Percentiles rank a stretch among this genome's conserved stretches.
Evolutionary conservation across 2,113 vertebrate species (phyloP).

Genomic region (Malurus cyaneus): DNA sequence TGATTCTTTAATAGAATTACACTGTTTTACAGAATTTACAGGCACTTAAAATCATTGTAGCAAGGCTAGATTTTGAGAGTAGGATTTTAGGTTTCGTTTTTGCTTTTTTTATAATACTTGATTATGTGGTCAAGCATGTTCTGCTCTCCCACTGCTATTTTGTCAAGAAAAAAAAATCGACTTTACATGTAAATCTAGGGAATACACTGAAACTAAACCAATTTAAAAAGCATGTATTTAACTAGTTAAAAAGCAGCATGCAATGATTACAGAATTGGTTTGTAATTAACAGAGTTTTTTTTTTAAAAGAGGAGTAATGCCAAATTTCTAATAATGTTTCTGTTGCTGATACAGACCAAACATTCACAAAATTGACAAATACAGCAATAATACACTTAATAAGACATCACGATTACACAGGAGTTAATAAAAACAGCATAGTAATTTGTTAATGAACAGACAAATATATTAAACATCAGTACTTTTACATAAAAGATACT

Average conservation of each 20-base stretch:
- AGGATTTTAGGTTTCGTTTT: not conserved
- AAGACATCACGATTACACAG: not conserved
- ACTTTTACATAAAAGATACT: not conserved
- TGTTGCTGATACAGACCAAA: not conserved
- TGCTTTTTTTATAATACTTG: not conserved
- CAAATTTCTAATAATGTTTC: not conserved
- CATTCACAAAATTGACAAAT: not conserved
- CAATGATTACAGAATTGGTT: not conserved
- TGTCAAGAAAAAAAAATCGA: not conserved
- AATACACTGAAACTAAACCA: not conserved
- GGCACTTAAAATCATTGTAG: not conserved
- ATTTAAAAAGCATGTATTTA: not conserved
- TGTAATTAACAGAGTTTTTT: not conserved
- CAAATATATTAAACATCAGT: slow-evolving; percentile 3
- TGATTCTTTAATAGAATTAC: not conserved
- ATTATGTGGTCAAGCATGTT: not conserved
- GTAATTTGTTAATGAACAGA: slow-evolving; percentile 10
- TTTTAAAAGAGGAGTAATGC: not conserved
- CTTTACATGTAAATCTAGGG: not conserved
- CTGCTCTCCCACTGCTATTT: not conserved
- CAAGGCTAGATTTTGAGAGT: not conserved
- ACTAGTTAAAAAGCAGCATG: not conserved
- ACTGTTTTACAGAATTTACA: not conserved
- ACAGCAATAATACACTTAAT: not conserved
- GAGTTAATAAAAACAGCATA: not conserved